Base-by-base conservation (phyloP, 2,888 invertebrate genomes). In the Drosophila diplacantha region DNA sequence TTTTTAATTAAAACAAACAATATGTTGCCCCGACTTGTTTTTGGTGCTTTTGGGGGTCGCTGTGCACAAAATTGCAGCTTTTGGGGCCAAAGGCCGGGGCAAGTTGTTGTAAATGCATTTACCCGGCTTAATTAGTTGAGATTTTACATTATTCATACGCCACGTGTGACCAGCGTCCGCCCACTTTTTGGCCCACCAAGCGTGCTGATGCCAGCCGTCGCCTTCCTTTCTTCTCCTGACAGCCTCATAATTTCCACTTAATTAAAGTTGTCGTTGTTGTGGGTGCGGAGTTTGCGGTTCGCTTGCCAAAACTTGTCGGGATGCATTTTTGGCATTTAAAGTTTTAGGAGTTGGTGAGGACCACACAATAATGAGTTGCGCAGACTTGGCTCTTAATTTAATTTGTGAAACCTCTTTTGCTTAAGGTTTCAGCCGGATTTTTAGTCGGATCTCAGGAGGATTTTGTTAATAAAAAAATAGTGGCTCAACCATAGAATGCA, bases 81-180 rank as follows among this genome's bases (percentile, higher is more conserved):
- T 39, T 35, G 46, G 14, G 29, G 29, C 24, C 44, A 46, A 22
- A 49, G 52, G 35, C 41, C 26, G 18, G 50, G 52, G 38, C 63
- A 58, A 68, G 52, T 61, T 70, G 63, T 56, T 66, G 56, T 67
- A 67, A 78, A 68, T 79, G 71, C 69, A 66, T 59, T 79, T 69
- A 71, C 71, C 67, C 43, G 53, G 61, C 71, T 75, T 77, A 79
- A 80, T 80, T 75, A 80, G 77, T 64, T 77, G 70, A 63, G 56
- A 68, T 58, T 72, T 51, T 66, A 60, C 73, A 80, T 82, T 61
- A 78, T 77, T 69, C 73, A 74, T 69, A 71, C 59, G 74, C 78
- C 83, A 73, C 54, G 66, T 82, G 69, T 77, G 77, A 61, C 72
- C 65, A 34, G 35, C 37, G 59, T 31, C 24, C 35, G 20, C 55